Percentiles rank a stretch among this genome's conserved stretches.
phyloP scores from a whole-genome alignment of 2,113 vertebrate genomes.

The Geococcyx californianus region DNA sequence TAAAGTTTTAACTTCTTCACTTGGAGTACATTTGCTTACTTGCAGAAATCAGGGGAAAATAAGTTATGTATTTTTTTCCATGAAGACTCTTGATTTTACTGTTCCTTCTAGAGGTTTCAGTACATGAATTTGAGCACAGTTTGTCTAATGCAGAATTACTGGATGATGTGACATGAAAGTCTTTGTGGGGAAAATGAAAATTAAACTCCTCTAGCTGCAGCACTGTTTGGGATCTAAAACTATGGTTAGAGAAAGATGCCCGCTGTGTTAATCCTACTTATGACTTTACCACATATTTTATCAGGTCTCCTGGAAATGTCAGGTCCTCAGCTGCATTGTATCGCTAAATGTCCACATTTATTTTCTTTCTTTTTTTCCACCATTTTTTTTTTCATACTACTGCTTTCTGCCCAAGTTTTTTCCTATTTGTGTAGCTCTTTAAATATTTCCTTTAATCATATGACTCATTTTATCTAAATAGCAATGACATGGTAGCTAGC shows the following conservation, averaged over 20 bases:
- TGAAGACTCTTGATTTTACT: neutral
- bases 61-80: neutral
- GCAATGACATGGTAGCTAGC: neutral
- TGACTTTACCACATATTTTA: neutral
- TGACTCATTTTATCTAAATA: neutral
- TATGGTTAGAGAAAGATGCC: neutral
- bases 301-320: neutral
- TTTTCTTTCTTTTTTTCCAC: neutral
- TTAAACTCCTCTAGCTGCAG: neutral
- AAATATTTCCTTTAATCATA: neutral
- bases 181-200: neutral
- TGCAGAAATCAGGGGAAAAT: neutral
- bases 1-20: neutral
- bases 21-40: neutral
- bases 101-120: neutral
- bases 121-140: neutral
- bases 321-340: neutral
- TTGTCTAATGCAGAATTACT: neutral
- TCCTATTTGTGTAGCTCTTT: neutral
- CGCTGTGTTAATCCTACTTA: constrained; percentile 8
- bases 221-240: neutral
- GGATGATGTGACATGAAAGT: neutral
- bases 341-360: neutral
- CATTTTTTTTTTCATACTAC: neutral
- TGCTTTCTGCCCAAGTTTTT: neutral